These are phyloP conservation scores for Beroe ovata DNA, from an alignment of 37 sponge, comb jelly and placozoan genomes.

Conservation along the genomic window DNA sequence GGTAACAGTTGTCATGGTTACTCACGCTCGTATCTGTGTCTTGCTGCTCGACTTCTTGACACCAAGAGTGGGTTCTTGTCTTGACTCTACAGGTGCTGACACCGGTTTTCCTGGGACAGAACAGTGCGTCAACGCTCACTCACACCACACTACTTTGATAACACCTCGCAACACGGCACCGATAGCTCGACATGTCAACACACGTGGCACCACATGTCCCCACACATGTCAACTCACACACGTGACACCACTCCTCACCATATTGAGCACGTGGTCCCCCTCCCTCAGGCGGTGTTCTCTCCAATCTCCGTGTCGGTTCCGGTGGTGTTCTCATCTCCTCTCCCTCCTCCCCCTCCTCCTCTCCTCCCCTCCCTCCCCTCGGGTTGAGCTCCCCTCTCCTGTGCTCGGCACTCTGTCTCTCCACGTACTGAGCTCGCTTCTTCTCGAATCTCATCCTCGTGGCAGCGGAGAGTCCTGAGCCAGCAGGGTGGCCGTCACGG, in stretches of 20 bases:
- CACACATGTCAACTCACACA: too few species aligned
- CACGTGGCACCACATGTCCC: too few species aligned
- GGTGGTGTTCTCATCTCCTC: neutral
- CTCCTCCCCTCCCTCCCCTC: neutral
- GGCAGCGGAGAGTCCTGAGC: constrained; percentile 33
- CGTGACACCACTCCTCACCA: too few species aligned
- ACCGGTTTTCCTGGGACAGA: constrained; percentile 27
- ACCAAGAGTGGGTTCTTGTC: neutral
- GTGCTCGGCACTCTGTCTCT: constrained; percentile 62
- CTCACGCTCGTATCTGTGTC: constrained; percentile 12
- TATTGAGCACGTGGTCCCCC: too few species aligned
- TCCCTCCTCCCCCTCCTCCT: neutral
- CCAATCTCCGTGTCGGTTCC: neutral
- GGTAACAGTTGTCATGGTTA: too few species aligned
- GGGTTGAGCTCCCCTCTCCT: neutral
- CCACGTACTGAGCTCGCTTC: constrained; percentile 49
- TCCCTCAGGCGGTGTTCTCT: neutral
- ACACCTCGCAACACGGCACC: too few species aligned
- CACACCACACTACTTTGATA: too few species aligned
- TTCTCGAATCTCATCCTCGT: constrained; percentile 62
- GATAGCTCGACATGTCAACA: too few species aligned
- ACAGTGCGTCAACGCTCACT: too few species aligned
- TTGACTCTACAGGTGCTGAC: constrained; percentile 36
- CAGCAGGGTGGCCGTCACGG: constrained; percentile 39
- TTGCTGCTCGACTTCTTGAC: constrained; percentile 37